A percentile compares a stretch with the other conserved stretches of the same genome.
Conservation (phyloP, 2,113 vertebrate species). For the Smithornis capensis region DNA sequence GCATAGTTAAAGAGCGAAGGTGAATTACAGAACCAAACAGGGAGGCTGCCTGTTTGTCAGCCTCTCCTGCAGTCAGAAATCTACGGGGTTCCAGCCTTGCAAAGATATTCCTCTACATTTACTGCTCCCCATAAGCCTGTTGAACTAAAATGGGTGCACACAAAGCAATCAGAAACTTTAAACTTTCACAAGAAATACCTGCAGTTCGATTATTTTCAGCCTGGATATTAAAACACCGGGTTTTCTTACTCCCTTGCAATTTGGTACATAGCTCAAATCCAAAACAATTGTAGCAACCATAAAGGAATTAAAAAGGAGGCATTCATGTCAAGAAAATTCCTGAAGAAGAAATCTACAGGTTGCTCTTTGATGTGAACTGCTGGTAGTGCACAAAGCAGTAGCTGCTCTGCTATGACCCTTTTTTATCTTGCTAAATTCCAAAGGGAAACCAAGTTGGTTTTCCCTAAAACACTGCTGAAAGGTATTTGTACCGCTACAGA, state of each 20-base stretch:
- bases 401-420: not conserved
- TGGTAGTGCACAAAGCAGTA: not conserved
- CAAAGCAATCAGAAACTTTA: not conserved
- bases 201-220: not conserved
- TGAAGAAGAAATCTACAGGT: not conserved
- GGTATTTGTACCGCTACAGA: not conserved
- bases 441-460: not conserved
- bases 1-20: rapidly evolving
- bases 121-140: not conserved
- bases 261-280: not conserved
- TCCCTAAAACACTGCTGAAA: slow-evolving; percentile 5
- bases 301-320: not conserved
- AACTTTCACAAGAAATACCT: not conserved
- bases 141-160: not conserved
- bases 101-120: not conserved
- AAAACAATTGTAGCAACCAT: not conserved
- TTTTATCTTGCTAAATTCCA: slow-evolving; percentile 3
- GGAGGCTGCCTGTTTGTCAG: not conserved
- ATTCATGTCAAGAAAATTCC: not conserved
- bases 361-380: not conserved
- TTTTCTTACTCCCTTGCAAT: not conserved
- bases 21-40: not conserved
- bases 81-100: not conserved
- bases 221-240: not conserved
- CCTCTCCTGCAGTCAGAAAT: not conserved